Percentiles rank a stretch among this genome's conserved stretches.
These are phyloP conservation scores for Dipodomys ordii DNA, from an alignment of 2,113 vertebrate genomes.

Conservation along the genomic window DNA sequence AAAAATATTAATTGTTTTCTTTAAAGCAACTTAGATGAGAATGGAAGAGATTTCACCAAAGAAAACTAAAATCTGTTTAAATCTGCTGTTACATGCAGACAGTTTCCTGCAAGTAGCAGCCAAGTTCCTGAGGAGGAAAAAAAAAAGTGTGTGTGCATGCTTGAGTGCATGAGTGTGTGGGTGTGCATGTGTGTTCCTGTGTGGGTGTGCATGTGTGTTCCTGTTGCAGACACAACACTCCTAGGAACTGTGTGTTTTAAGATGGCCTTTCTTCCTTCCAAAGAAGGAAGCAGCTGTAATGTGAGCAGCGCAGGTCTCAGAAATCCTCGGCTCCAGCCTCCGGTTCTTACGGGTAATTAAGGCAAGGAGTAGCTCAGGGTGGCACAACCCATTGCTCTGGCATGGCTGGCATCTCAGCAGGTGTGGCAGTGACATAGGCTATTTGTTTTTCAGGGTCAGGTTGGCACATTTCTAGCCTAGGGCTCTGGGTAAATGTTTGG, in stretches of 20 bases:
- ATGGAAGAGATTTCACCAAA: conserved; percentile 43
- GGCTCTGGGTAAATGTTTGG: conserved; percentile 76
- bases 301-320: not conserved
- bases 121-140: conserved; percentile 35
- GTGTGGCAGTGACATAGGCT: not conserved
- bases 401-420: conserved; percentile 39
- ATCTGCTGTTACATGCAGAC: not conserved
- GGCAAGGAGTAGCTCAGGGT: fast-evolving
- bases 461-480: conserved; percentile 73
- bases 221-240: not conserved
- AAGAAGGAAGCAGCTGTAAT: not conserved
- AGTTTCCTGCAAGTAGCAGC: conserved; percentile 37
- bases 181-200: not conserved
- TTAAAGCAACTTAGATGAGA: not conserved
- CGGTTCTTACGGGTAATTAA: not conserved
- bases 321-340: not conserved
- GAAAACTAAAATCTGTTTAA: conserved; percentile 40
- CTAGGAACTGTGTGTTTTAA: not conserved
- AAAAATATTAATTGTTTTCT: not conserved
- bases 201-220: not conserved
- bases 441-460: conserved; percentile 62
- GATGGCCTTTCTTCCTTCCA: not conserved
- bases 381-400: not conserved
- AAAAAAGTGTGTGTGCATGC: not conserved
- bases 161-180: not conserved